Base-by-base conservation (phyloP, 2,888 invertebrate species). In the Drosophila barbarae region DNA sequence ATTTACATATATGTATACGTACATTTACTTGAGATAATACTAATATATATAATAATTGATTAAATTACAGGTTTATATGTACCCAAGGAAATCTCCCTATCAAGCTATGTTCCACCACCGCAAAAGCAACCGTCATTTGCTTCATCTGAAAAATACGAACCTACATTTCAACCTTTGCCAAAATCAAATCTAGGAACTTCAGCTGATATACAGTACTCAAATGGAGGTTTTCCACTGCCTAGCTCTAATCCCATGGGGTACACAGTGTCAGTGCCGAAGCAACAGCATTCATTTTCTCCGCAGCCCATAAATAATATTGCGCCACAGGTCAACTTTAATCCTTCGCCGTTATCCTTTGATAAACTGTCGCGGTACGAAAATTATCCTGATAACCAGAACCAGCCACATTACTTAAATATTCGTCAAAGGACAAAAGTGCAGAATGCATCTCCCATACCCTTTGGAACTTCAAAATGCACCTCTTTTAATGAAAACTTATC, bases 71-170 rank as follows among this genome's bases (percentile, higher is more conserved):
- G 87, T 13, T 72, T 89, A n/a, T 89, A 88, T 73, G 83, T 88
- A 51, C 90, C 89, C 5, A 87, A 88, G 51, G 89, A 89, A 65
- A 89, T 89, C 34, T 88, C 89, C 3, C 61, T 89, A 61, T 81
- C 87, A 38, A 88, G 89, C 34, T 89, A 89, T 71, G 87, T 21
- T 13, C 46, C 84, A 10, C 88, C 89, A 52, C 89, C 89, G 35
- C 83, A 87, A 51, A 66, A 61, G 7, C 65, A 61, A 7, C 68
- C 39, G 10, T 26, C 28, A 21, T 44, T 18, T 34, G 18, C 18
- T 18, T 13, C 44, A 56, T 2, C 9, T 23, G 8, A 35, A 23
- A 12, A 15, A 21, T 15, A 47, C 36, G 58, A 41, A 9, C 26
- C 51, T 23, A 18, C 35, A 13, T 7, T 34, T 21, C 36, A 7